These are phyloP conservation scores for Drosophila bocqueti DNA, from an alignment of 1,140 invertebrate species.

Conservation along the genomic window DNA sequence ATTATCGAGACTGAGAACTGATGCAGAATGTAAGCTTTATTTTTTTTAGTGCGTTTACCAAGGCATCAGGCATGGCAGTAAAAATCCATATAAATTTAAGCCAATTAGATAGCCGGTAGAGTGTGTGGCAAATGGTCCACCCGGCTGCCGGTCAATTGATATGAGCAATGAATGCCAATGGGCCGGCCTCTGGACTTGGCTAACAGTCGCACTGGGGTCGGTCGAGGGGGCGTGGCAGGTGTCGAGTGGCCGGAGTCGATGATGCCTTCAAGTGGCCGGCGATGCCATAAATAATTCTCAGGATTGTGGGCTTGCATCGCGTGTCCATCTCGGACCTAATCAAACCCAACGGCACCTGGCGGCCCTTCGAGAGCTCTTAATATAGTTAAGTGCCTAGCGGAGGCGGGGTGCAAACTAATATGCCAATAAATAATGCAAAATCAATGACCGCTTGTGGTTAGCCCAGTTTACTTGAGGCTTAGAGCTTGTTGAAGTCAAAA, in stretches of 20 bases:
- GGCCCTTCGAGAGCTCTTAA: constrained; percentile 15
- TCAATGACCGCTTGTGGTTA: constrained; percentile 9
- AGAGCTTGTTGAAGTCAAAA: constrained; percentile 1
- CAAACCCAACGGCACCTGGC: constrained; percentile 31
- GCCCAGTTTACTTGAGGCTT: not conserved
- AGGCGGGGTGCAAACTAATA: not conserved
- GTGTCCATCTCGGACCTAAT: constrained; percentile 27
- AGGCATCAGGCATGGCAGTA: not conserved
- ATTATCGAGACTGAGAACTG: too few species aligned
- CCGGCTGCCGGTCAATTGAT: constrained; percentile 43
- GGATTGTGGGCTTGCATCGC: constrained; percentile 7
- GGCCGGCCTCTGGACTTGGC: not conserved
- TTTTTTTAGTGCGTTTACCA: constrained; percentile 6
- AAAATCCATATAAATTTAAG: constrained; percentile 45
- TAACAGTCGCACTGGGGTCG: not conserved
- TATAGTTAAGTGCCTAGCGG: not conserved
- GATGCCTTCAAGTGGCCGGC: constrained; percentile 30
- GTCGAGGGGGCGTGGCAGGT: constrained; percentile 14
- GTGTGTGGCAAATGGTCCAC: not conserved
- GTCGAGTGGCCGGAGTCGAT: constrained; percentile 22
- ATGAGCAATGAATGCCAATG: constrained; percentile 47
- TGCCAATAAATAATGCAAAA: constrained; percentile 28
- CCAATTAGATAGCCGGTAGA: constrained; percentile 51
- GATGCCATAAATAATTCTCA: constrained; percentile 40
- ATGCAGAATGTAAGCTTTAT: too few species aligned